Conservation (phyloP, 2,113 vertebrate genomes). For the Riparia riparia region DNA sequence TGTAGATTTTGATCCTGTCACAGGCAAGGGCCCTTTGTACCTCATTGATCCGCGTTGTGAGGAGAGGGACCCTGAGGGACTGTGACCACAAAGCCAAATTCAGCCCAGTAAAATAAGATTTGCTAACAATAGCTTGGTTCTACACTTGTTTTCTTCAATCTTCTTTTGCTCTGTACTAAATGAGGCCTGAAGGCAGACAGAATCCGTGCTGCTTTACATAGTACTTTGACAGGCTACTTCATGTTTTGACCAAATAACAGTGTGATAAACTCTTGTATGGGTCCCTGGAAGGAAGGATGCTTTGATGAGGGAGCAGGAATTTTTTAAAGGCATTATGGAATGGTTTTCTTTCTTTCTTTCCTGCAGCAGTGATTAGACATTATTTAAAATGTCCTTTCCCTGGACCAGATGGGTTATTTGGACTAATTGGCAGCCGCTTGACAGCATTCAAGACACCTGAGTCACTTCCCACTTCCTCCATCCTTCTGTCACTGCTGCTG, state of each 20-base stretch:
- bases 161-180: background rate
- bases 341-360: background rate
- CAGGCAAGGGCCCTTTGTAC: background rate
- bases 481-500: constrained; percentile 24
- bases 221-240: background rate
- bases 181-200: constrained; percentile 13
- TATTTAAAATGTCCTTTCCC: constrained; percentile 1
- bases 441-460: constrained; percentile 12
- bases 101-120: background rate
- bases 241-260: constrained; percentile 25
- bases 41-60: background rate
- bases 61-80: background rate
- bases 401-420: constrained; percentile 45
- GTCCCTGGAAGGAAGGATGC: background rate
- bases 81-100: background rate
- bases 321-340: background rate
- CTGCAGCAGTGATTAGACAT: background rate
- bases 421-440: background rate
- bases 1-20: background rate
- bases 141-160: background rate
- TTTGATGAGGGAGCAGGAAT: background rate
- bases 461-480: constrained; percentile 11
- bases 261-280: background rate
- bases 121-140: background rate
- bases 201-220: background rate